Conservation (phyloP, 1,140 invertebrate species). For the Triops cancriformis region DNA sequence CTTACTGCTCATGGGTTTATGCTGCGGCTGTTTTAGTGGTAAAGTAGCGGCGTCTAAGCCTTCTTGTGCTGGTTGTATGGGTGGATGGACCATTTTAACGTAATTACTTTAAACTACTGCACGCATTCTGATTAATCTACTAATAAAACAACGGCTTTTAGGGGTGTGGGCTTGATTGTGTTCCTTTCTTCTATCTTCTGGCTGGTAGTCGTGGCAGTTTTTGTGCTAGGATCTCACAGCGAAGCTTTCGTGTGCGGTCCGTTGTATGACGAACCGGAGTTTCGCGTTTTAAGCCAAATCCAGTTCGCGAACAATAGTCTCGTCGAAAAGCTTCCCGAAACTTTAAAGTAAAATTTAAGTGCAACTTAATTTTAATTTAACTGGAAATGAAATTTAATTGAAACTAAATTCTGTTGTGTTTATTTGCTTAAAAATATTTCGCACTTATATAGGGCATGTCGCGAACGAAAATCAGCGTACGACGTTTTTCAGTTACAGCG, state of each 20-base stretch:
- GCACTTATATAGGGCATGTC: slow-evolving; percentile 50
- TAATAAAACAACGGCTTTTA: not conserved
- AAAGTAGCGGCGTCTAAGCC: not conserved
- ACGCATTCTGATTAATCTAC: not conserved
- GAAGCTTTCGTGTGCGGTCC: slow-evolving; percentile 50
- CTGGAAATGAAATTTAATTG: no score
- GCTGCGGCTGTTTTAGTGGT: not conserved
- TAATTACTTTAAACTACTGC: not conserved
- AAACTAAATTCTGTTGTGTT: not conserved
- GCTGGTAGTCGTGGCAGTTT: slow-evolving; percentile 30
- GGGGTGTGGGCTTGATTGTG: slow-evolving; percentile 21
- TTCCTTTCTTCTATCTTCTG: slow-evolving; percentile 32
- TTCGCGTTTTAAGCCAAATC: slow-evolving; percentile 47
- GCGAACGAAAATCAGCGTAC: slow-evolving; percentile 57
- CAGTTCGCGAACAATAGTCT: slow-evolving; percentile 36
- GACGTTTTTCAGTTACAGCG: slow-evolving; percentile 58
- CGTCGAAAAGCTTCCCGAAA: slow-evolving; percentile 33
- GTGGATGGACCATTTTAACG: not conserved
- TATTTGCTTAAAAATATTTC: not conserved
- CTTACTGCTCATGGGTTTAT: not conserved
- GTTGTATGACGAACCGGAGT: slow-evolving; percentile 50
- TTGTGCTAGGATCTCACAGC: slow-evolving; percentile 35
- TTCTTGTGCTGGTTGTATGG: not conserved
- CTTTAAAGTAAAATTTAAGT: slow-evolving; percentile 36
- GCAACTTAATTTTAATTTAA: no score